phyloP scores from a whole-genome alignment of 2,797 vertebrate genomes.

The Pangasius sanitwongsei region DNA sequence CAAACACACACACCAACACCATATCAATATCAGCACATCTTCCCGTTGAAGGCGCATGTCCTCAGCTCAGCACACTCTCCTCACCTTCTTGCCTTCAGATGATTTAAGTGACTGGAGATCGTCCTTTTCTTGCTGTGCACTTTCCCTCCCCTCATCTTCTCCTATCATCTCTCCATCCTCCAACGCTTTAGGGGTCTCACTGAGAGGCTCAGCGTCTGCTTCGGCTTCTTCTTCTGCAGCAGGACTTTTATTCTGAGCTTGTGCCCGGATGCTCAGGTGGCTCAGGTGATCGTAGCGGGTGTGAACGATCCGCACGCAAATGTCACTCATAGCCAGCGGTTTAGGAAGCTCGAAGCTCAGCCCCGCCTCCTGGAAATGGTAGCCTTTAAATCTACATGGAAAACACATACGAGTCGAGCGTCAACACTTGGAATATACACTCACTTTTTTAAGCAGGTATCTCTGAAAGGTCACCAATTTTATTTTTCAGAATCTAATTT shows the following conservation, averaged over 20 bases:
- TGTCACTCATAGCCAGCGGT: slow-evolving; percentile 73
- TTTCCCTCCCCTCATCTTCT: slow-evolving; percentile 40
- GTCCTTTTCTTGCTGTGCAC: slow-evolving; percentile 52
- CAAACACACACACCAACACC: slow-evolving; percentile 27
- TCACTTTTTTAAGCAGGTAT: background rate
- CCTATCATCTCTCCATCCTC: background rate
- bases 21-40: background rate
- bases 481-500: background rate
- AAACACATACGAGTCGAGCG: background rate
- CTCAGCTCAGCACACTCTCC: background rate
- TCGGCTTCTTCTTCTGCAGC: slow-evolving; percentile 11
- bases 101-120: slow-evolving; percentile 52
- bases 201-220: background rate
- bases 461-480: background rate
- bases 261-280: slow-evolving; percentile 57
- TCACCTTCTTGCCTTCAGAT: slow-evolving; percentile 62
- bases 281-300: slow-evolving; percentile 87
- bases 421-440: background rate
- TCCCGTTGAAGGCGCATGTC: background rate
- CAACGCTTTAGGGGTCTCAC: background rate
- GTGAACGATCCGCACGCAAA: slow-evolving; percentile 83
- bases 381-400: slow-evolving; percentile 75
- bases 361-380: slow-evolving; percentile 72
- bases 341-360: slow-evolving; percentile 83
- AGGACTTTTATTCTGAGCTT: slow-evolving; percentile 36